Evolutionary conservation across 1,140 invertebrate genomes (phyloP).

Genomic region (Drosophila yakuba): DNA sequence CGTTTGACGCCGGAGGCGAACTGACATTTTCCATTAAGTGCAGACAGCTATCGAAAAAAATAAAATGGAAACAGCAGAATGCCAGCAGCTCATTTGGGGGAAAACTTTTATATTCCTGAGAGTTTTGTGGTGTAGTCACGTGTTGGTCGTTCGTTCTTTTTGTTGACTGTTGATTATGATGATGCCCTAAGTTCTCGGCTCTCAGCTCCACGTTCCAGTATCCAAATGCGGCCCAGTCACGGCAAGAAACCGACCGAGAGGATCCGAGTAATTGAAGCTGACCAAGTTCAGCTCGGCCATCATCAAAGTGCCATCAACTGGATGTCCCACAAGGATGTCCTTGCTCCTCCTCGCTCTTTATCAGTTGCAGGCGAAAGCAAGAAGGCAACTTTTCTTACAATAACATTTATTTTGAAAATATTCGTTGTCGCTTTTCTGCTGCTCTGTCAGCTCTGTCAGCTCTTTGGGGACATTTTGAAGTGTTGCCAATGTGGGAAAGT

Average conservation of each 20-base stretch:
- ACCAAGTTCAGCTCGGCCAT: slow-evolving; percentile 31
- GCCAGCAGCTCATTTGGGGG: slow-evolving; percentile 46
- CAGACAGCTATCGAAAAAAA: slow-evolving; percentile 59
- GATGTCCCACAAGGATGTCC: slow-evolving; percentile 35
- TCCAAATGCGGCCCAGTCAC: slow-evolving; percentile 43
- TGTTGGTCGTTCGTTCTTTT: slow-evolving; percentile 33
- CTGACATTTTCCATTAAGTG: slow-evolving; percentile 83
- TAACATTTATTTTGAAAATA: slow-evolving; percentile 80
- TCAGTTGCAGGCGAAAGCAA: slow-evolving; percentile 52
- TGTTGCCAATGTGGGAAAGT: slow-evolving; percentile 71
- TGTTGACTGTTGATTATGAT: slow-evolving; percentile 58
- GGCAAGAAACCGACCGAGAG: slow-evolving; percentile 16
- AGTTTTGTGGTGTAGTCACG: slow-evolving; percentile 58
- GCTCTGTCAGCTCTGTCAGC: not conserved
- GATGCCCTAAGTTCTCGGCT: slow-evolving; percentile 18
- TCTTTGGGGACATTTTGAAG: slow-evolving; percentile 50
- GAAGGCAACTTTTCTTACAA: slow-evolving; percentile 65
- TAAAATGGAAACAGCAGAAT: slow-evolving; percentile 32
- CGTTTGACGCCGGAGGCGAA: slow-evolving; percentile 77
- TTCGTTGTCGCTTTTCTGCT: slow-evolving; percentile 26
- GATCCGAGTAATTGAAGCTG: slow-evolving; percentile 39
- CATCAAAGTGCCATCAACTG: slow-evolving; percentile 75
- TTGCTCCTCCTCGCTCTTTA: slow-evolving; percentile 22
- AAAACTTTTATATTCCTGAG: slow-evolving; percentile 56
- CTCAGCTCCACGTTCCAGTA: not conserved